Evolutionary conservation across 2,113 vertebrate species (phyloP).

Genomic region (Saccopteryx bilineata): DNA sequence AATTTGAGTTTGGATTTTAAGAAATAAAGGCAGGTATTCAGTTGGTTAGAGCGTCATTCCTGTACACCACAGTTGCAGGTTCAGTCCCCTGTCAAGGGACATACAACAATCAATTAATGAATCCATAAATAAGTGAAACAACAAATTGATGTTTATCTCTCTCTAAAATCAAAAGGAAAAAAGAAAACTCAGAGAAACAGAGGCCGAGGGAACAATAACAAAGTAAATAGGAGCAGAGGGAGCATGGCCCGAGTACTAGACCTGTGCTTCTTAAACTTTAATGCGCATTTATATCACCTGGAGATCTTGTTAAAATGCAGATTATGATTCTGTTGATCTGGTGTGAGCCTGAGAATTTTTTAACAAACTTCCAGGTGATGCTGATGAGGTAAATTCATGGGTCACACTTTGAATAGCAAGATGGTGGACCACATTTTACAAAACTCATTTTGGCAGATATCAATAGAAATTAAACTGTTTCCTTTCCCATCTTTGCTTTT

Average conservation of each 20-base stretch:
- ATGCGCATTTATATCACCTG: neutral
- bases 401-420: neutral
- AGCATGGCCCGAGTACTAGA: neutral
- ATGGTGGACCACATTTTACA: neutral
- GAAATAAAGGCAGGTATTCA: neutral
- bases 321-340: neutral
- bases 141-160: too few species aligned
- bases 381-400: neutral
- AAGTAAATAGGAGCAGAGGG: neutral
- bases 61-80: too few species aligned
- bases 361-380: neutral
- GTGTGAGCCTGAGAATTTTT: neutral
- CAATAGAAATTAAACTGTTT: neutral
- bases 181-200: neutral
- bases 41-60: too few species aligned
- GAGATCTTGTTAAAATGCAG: neutral
- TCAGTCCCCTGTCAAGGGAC: too few species aligned
- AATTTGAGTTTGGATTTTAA: conserved; percentile 37
- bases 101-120: too few species aligned
- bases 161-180: too few species aligned
- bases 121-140: too few species aligned
- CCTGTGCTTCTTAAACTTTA: neutral
- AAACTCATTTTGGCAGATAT: neutral
- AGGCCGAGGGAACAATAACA: neutral
- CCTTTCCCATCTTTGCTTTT: conserved; percentile 14